phyloP scores from a whole-genome alignment of 2,888 invertebrate genomes.

The Heliconius ismenius region DNA sequence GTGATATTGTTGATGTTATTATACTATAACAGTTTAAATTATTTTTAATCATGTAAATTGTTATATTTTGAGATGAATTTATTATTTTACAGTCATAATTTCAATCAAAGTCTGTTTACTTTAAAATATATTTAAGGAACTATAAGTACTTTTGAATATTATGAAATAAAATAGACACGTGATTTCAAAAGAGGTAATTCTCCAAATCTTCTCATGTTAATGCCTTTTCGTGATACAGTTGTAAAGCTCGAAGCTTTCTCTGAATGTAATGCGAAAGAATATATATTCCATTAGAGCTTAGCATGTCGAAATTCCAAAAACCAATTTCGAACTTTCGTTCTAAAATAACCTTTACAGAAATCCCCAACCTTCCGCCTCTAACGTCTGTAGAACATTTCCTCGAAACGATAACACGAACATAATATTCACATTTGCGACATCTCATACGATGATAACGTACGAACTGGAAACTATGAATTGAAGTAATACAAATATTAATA shows the following conservation, averaged over 20 bases:
- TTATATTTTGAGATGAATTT: background rate
- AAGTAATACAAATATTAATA: background rate
- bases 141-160: background rate
- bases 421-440: constrained; percentile 39
- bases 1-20: too few relatives aligned
- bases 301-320: constrained; percentile 15
- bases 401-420: constrained; percentile 44
- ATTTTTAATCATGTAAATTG: background rate
- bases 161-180: constrained; percentile 8
- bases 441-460: constrained; percentile 29
- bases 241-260: constrained; percentile 11
- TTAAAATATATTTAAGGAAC: background rate
- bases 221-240: background rate
- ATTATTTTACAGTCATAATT: background rate
- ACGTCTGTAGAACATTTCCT: constrained; percentile 42
- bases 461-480: constrained; percentile 15
- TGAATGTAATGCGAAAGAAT: constrained; percentile 11
- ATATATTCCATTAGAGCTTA: constrained; percentile 20
- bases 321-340: constrained; percentile 20
- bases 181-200: background rate
- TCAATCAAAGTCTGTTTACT: background rate
- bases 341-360: constrained; percentile 29
- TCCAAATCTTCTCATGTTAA: constrained; percentile 7
- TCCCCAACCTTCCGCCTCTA: constrained; percentile 43
- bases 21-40: too few relatives aligned